These are phyloP conservation scores for Oceanodroma tethys DNA, from an alignment of 2,113 vertebrate species.

Conservation along the genomic window DNA sequence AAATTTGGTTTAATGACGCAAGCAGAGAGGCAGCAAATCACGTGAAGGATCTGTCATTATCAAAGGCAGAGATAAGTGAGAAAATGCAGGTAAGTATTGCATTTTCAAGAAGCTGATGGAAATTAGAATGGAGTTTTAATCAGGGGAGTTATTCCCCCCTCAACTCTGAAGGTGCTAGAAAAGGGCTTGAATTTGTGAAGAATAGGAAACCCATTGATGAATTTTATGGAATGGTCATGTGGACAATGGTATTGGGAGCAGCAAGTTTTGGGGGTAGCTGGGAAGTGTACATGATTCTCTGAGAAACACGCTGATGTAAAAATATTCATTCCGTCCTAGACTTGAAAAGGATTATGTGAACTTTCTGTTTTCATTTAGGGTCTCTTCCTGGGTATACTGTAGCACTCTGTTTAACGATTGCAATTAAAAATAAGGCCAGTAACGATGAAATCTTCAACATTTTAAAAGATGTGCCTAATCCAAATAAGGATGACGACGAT, in stretches of 20 bases:
- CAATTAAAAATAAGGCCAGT: constrained; percentile 89
- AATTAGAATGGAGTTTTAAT: neutral
- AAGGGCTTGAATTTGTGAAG: neutral
- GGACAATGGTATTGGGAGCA: neutral
- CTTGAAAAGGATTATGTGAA: neutral
- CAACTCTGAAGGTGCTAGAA: neutral
- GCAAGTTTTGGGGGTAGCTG: neutral
- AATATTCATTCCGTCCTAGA: neutral
- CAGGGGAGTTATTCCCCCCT: neutral
- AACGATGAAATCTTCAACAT: constrained; percentile 87
- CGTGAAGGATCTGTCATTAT: neutral
- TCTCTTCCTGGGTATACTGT: constrained; percentile 84
- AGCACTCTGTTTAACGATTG: constrained; percentile 79
- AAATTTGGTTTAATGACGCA: neutral
- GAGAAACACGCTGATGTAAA: neutral
- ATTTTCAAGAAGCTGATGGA: neutral
- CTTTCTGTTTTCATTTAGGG: constrained; percentile 61
- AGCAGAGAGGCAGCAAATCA: neutral
- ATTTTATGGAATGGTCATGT: neutral
- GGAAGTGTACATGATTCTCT: neutral
- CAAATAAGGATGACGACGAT: constrained; percentile 90
- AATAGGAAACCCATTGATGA: neutral
- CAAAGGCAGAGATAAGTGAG: neutral
- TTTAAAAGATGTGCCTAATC: constrained; percentile 89
- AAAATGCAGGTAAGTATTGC: neutral